These are phyloP conservation scores for Aegithalos caudatus DNA, from an alignment of 2,113 vertebrate genomes.

Conservation along the genomic window DNA sequence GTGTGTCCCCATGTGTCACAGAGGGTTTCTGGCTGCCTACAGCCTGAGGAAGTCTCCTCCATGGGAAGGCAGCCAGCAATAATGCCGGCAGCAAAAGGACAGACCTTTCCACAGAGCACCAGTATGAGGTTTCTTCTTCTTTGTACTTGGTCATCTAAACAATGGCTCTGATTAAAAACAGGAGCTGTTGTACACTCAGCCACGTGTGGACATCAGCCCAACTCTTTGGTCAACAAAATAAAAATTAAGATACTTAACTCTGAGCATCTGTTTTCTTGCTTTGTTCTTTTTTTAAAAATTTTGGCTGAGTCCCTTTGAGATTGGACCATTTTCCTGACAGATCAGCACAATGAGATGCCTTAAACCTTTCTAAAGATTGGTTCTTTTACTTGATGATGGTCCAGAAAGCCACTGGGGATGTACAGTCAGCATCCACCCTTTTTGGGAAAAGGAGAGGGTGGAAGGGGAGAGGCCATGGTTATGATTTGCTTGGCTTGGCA, in stretches of 20 bases:
- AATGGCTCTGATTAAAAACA: neutral
- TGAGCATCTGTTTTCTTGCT: constrained; percentile 31
- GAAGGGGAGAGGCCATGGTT: neutral
- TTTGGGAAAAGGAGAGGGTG: constrained; percentile 9
- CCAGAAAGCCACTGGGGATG: neutral
- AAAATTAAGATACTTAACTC: neutral
- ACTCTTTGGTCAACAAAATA: constrained; percentile 10
- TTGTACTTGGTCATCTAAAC: neutral
- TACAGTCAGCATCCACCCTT: constrained; percentile 7
- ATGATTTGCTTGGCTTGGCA: neutral
- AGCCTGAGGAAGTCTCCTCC: neutral
- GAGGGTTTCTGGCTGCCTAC: accelerated
- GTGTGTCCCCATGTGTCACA: accelerated
- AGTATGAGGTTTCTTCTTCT: neutral
- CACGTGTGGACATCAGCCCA: neutral
- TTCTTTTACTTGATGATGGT: constrained; percentile 2
- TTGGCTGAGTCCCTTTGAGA: neutral
- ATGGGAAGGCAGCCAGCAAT: accelerated
- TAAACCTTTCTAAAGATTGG: neutral
- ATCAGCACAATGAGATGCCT: constrained; percentile 16
- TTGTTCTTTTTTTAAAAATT: neutral
- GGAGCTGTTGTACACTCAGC: neutral
- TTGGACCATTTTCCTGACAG: constrained; percentile 13
- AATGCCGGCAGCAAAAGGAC: neutral
- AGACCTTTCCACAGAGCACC: neutral